Conservation (phyloP, 2,888 invertebrate genomes). For the Sphinx pinastri region DNA sequence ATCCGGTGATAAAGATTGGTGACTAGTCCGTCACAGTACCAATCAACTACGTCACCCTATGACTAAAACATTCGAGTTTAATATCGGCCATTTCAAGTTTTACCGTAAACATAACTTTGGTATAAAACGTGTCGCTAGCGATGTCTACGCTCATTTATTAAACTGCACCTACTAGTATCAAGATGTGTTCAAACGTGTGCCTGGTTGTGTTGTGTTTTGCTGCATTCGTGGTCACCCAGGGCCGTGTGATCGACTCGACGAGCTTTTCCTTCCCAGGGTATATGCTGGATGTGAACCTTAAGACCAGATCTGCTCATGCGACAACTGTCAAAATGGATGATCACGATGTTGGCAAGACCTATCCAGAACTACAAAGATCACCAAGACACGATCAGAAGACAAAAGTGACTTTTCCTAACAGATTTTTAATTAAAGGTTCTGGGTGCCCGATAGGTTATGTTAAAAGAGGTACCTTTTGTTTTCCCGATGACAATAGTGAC, state of each 20-base stretch:
- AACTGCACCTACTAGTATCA: too few relatives aligned
- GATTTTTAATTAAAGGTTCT: conserved; percentile 3
- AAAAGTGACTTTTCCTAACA: background rate
- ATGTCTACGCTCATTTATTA: background rate
- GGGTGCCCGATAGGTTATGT: conserved; percentile 11
- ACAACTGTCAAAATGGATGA: background rate
- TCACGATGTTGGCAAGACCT: too few relatives aligned
- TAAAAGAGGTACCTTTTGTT: conserved; percentile 8
- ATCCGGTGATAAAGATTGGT: conserved; percentile 9
- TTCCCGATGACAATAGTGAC: conserved; percentile 16
- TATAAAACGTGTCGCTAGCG: conserved; percentile 7
- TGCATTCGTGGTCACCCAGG: background rate
- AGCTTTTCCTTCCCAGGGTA: background rate
- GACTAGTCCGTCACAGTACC: background rate
- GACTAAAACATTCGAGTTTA: conserved; percentile 5
- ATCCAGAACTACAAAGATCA: background rate
- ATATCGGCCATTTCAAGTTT: conserved; percentile 1
- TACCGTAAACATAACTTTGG: background rate
- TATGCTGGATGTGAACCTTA: background rate
- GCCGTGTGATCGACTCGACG: background rate
- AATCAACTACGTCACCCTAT: conserved; percentile 5
- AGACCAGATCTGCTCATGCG: background rate
- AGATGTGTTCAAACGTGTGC: background rate
- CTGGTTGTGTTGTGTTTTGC: background rate
- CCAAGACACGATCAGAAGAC: background rate